Base-by-base conservation (phyloP, 1,140 invertebrate genomes). In the Brachionus sp. region DNA sequence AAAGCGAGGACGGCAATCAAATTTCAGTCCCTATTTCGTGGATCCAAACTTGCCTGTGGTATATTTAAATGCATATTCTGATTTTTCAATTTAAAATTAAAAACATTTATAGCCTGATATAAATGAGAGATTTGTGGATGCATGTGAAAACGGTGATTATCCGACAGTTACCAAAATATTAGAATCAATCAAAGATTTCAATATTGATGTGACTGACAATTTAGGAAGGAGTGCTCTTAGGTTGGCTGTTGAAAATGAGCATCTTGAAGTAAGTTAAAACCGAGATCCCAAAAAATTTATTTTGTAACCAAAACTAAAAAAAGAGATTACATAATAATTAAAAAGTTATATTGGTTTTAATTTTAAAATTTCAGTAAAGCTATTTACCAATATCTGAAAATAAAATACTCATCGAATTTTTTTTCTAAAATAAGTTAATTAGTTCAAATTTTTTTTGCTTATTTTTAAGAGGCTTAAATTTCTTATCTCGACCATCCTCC, bases 211-310 rank as follows among this genome's bases (percentile, higher is more conserved):
- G 66, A 86, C 84, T 46, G 87, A 88, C 68, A 86, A 87, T 44
- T 78, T 88, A 12, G 87, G 87, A 3, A 73, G 87, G 16, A 87
- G 86, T 7, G 87, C 87, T 0, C 80, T 88, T 7, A 84, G 86
- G 10, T 70, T 88, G 6, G 87, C 87, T 2, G 86, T 88, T 23
- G 87, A 86, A 62, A 87, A 88, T 84, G 87, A 88, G 84, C 87
- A 88, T 83, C 77, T 87, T 16, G 87, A 88, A 86, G 86, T 88
- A 68, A 75, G 25, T 29, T 29, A 6, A 25, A 66, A 29, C 4
- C 3, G 29, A 29, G 29, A 29, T 29, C 3, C 1, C 1, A 29
- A 29, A 29, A 29, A 29, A 29, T 29, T 29, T 29, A 29, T 29
- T 29, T 29, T 29, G 29, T 29, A 29, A 29, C 29, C 29, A 29